A percentile compares a stretch with the other conserved stretches of the same genome.
These are phyloP conservation scores for Hirtodrosophila histrioides DNA, from an alignment of 2,888 invertebrate species.

Conservation along the genomic window DNA sequence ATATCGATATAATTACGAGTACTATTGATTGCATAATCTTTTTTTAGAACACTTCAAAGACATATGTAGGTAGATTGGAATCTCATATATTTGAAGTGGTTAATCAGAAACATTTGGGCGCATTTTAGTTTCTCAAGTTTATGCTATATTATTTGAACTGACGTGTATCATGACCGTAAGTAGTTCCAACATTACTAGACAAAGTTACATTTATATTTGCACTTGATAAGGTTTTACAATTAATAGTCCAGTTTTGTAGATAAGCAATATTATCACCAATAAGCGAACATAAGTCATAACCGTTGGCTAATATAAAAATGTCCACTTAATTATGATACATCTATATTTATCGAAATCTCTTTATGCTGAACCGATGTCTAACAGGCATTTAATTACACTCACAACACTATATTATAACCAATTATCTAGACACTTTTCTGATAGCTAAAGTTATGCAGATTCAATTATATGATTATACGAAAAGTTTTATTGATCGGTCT, in stretches of 20 bases:
- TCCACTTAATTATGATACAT: neutral
- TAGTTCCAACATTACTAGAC: no score
- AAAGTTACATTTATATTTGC: neutral
- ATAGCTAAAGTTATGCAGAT: no score
- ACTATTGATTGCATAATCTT: neutral
- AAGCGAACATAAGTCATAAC: slow-evolving; percentile 8
- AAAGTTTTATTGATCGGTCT: no score
- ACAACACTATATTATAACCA: neutral
- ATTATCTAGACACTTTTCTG: no score
- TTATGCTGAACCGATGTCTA: no score
- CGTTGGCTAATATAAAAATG: slow-evolving; percentile 2
- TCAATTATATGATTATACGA: no score
- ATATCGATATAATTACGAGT: slow-evolving; percentile 7
- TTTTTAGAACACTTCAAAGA: slow-evolving; percentile 1
- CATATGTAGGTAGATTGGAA: no score
- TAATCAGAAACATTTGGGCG: neutral
- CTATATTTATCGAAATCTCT: no score
- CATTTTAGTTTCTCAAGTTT: neutral
- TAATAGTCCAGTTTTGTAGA: slow-evolving; percentile 5
- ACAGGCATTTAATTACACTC: neutral
- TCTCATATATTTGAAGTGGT: neutral
- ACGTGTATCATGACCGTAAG: neutral
- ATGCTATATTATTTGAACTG: neutral
- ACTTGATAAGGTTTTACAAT: neutral
- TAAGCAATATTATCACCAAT: slow-evolving; percentile 21